These are phyloP conservation scores for Choreutis nemorana DNA, from an alignment of 2,888 invertebrate species.

Conservation along the genomic window DNA sequence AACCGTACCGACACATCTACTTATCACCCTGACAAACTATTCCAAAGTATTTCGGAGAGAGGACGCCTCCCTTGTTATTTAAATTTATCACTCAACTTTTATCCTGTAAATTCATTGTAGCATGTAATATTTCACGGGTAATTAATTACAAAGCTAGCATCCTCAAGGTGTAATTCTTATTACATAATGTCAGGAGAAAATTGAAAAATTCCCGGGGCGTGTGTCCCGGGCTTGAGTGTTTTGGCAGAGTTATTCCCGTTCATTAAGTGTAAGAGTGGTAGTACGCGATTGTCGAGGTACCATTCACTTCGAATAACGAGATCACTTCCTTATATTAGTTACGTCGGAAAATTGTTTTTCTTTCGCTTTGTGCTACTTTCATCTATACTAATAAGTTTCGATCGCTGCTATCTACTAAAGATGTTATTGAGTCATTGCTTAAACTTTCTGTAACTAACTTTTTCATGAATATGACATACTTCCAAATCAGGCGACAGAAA, in stretches of 20 bases:
- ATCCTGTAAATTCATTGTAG: constrained; percentile 63
- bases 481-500: no score
- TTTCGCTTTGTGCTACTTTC: constrained; percentile 32
- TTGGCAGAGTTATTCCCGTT: constrained; percentile 65
- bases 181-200: constrained; percentile 66
- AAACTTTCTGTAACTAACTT: no score
- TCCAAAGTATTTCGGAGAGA: constrained; percentile 53
- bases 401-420: no score
- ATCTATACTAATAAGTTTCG: no score
- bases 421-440: no score
- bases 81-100: constrained; percentile 67
- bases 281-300: constrained; percentile 58
- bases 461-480: no score
- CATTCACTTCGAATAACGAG: constrained; percentile 61
- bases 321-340: constrained; percentile 62
- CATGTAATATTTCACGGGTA: constrained; percentile 65
- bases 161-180: constrained; percentile 63
- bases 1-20: constrained; percentile 41
- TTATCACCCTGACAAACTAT: constrained; percentile 57
- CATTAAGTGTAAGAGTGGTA: constrained; percentile 61
- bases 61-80: constrained; percentile 50
- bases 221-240: constrained; percentile 64
- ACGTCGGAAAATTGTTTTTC: constrained; percentile 58
- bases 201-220: constrained; percentile 66
- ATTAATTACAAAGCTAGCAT: constrained; percentile 62